Evolutionary conservation across 2,797 vertebrate species (phyloP), one percentile per base, ranked within the genome.

Genomic region (Phoeniculus purpureus): DNA sequence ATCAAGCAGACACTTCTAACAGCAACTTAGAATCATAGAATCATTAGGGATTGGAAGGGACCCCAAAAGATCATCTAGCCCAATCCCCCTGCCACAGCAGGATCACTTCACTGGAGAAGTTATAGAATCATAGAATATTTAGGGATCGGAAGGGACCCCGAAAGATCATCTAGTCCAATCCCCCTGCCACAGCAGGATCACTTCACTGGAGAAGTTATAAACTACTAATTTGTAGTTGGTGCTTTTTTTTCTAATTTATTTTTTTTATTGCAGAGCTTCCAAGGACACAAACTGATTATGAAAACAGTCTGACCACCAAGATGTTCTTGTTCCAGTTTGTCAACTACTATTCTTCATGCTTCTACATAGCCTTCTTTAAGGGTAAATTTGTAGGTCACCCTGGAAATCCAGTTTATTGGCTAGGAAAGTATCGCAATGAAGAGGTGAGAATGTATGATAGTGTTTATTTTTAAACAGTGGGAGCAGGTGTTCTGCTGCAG

Each of bases 311-410:
- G 80, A 99, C 99, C 31, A 97, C 98, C 96, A 99, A 99, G 98
- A 99, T 99, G 98, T 99, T 99, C 96, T 97, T 99, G 75, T 99
- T 99, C 96, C 99, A 99, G 89, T 99, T 99, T 55, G 99, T 99
- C 96, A 99, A 99, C 97, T 99, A 99, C 90, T 99, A 99, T 94
- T 99, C 99, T 47, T 99, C 99, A 2, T 99, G 99, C 83, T 99
- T 99, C 98, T 99, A 99, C 95, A 99, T 99, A 68, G 99, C 99
- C 14, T 99, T 99, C 72, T 98, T 98, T 71, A 99, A 99, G 97
- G 99, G 99, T 73, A 99, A 99, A 96, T 98, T 98, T 40, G 98
- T 99, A 2, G 98, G 99, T 54, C 97, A 98, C 78, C 99, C 99
- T 7, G 98, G 98, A 84, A 77, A 97, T 19, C 98, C 98, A 2